Base-by-base conservation (phyloP, 2,888 invertebrate species). In the Tuta absoluta region DNA sequence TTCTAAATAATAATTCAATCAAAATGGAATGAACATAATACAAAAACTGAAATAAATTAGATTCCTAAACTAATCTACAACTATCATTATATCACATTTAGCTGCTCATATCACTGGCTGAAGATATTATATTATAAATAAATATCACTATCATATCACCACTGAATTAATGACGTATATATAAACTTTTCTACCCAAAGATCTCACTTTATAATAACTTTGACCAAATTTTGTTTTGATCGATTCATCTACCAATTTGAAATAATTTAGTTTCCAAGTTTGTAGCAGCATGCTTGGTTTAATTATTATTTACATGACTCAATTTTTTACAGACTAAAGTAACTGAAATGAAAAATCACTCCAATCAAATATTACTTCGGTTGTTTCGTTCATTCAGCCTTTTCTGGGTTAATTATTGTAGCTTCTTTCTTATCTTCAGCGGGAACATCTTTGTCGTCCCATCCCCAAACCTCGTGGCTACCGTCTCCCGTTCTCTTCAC, bases 401-500 rank as follows among this genome's bases (percentile, higher is more conserved):
- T 80, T 10, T 75, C 78, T 11, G 81, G 76, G 66, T 80, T 80
- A 24, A 80, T 69, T 62, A 80, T 75, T 7, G 72, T 69, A 1
- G 80, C 72, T 21, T 71, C 74, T 8, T 73, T 71, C 62, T 78
- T 80, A 14, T 84, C 80, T 53, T 83, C 83, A 17, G 37, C 33
- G 0, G 77, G 68, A 0, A 78, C 70, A 49, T 94, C 93, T 68
- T 92, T 92, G 74, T 95, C 95, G 4, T 94, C 95, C 93, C 94
- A 95, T 17, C 96, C 96, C 96, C 96, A 96, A 21, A 94, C 86
- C 14, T 93, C 91, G 75, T 95, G 95, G 21, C 92, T 92, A 0
- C 95, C 95, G 73, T 96, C 96, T 0, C 96, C 96, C 0, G 96
- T 96, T 71, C 95, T 93, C 75, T 93, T 87, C 0, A 95, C 95